phyloP scores from a whole-genome alignment of 2,113 vertebrate genomes.

The Rhabdornis inornatus region DNA sequence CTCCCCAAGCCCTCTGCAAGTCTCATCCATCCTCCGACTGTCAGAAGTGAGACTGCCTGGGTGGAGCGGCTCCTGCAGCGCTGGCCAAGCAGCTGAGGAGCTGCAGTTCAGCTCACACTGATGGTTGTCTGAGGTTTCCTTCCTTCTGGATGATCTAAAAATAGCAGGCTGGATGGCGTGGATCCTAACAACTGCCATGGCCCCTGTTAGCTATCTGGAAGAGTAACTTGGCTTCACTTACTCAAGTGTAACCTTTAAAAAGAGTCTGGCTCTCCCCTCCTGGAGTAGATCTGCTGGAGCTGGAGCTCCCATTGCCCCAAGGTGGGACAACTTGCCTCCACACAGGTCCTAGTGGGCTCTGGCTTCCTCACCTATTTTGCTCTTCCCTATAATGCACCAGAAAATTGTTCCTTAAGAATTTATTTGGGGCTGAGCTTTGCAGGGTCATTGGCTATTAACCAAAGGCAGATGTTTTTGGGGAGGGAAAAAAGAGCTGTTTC shows the following conservation, averaged over 20 bases:
- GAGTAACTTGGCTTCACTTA: not conserved
- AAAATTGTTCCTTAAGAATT: not conserved
- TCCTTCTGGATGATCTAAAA: constrained; percentile 62
- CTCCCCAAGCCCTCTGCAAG: not conserved
- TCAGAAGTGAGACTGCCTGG: not conserved
- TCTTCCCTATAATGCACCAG: not conserved
- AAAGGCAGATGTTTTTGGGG: not conserved
- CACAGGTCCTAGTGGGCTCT: not conserved
- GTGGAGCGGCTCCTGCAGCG: not conserved
- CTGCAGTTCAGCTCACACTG: constrained; percentile 11
- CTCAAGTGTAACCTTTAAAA: not conserved
- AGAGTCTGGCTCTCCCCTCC: not conserved
- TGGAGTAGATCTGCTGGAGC: not conserved
- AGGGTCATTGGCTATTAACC: not conserved
- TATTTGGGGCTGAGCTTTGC: not conserved
- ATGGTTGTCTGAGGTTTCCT: constrained; percentile 62
- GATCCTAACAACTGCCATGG: constrained; percentile 5
- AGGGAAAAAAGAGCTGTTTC: not conserved
- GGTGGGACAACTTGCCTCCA: not conserved
- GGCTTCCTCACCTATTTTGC: not conserved
- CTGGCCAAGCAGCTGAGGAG: not conserved
- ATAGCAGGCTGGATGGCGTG: constrained; percentile 49
- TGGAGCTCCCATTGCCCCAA: not conserved
- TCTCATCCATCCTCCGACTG: not conserved
- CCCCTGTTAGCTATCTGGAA: constrained; percentile 23